Base-by-base conservation (phyloP, 2,113 vertebrate genomes). In the Sturnus vulgaris region DNA sequence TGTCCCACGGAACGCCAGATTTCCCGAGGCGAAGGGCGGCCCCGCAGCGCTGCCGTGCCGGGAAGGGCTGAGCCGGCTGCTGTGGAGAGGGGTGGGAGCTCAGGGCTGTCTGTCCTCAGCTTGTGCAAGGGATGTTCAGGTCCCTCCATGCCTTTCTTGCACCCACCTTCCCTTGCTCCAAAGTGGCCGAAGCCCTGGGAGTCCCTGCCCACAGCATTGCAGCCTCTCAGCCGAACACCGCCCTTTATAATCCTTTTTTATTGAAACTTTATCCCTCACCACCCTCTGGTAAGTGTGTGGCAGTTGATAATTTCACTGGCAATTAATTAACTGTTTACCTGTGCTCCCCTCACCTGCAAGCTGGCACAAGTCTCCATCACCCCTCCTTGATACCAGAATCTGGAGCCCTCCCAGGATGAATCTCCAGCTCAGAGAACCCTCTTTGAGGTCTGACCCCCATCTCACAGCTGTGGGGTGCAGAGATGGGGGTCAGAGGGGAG, bases 181-280 rank as follows among this genome's bases (percentile, higher is more conserved):
- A n/a, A 15, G 2, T 0, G 28, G 52, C 25, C 12, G 0, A 84
- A 92, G n/a, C 42, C 31, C 24, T 11, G 21, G 35, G 44, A 85
- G 46, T 8, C 30, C 35, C 61, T 11, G 5, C 60, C 50, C 1
- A 0, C 5, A 22, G 61, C 59, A 15, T 6, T 1, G 33, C 33
- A 39, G 21, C 49, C 0, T 20, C 35, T 81, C 47, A 42, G 61
- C 37, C 1, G 0, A 73, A n/a, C 61, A 5, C 10, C 31, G 12
- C 73, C 60, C 87, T 53, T 30, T 16, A 15, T 18, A 83, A 81
- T 50, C 60, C 40, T 37, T 61, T 84, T 93, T 69, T 7, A 20
- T 27, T 35, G 57, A 28, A 73, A 49, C 13, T 84, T 85, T 25
- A 64, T 24, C 66, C 53, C 46, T 69, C 31, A 3, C 31, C 69